These are phyloP conservation scores for Drosophila takahashii DNA, from an alignment of 1,140 invertebrate genomes.

Conservation along the genomic window DNA sequence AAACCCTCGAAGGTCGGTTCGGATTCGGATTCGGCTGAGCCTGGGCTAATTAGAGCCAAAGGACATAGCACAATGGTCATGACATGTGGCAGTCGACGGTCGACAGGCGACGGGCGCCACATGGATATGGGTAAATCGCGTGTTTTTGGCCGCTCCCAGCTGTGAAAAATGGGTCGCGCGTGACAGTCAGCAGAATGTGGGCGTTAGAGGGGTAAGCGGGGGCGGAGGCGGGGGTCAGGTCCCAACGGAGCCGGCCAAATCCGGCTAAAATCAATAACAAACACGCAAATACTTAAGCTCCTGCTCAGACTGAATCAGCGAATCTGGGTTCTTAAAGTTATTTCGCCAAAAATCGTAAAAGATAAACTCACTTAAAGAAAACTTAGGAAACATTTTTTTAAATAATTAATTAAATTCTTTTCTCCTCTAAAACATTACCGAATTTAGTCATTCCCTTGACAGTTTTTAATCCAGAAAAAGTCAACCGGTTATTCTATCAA, in stretches of 20 bases:
- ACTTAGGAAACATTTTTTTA: neutral
- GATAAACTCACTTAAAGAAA: neutral
- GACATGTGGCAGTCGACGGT: slow-evolving; percentile 40
- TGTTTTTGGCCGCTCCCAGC: slow-evolving; percentile 61
- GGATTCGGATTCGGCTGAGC: slow-evolving; percentile 5
- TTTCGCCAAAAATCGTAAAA: slow-evolving; percentile 32
- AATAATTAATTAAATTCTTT: too few relatives aligned
- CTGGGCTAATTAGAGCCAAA: slow-evolving; percentile 39
- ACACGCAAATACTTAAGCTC: slow-evolving; percentile 68
- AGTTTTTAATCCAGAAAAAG: slow-evolving; percentile 13
- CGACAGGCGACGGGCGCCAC: slow-evolving; percentile 30
- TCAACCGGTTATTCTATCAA: slow-evolving; percentile 4
- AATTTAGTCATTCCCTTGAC: neutral
- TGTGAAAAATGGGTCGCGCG: slow-evolving; percentile 72
- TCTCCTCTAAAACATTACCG: neutral
- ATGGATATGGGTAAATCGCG: slow-evolving; percentile 51
- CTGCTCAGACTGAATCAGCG: slow-evolving; percentile 55
- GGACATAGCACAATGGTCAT: slow-evolving; percentile 38
- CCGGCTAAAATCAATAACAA: slow-evolving; percentile 77
- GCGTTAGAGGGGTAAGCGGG: neutral
- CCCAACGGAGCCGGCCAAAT: slow-evolving; percentile 52
- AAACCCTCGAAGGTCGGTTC: slow-evolving; percentile 21
- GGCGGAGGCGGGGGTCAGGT: slow-evolving; percentile 19
- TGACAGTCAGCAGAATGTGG: slow-evolving; percentile 26
- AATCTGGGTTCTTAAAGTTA: slow-evolving; percentile 36